These are phyloP conservation scores for Drosophila limbata DNA, from an alignment of 2,888 invertebrate species.

Conservation along the genomic window DNA sequence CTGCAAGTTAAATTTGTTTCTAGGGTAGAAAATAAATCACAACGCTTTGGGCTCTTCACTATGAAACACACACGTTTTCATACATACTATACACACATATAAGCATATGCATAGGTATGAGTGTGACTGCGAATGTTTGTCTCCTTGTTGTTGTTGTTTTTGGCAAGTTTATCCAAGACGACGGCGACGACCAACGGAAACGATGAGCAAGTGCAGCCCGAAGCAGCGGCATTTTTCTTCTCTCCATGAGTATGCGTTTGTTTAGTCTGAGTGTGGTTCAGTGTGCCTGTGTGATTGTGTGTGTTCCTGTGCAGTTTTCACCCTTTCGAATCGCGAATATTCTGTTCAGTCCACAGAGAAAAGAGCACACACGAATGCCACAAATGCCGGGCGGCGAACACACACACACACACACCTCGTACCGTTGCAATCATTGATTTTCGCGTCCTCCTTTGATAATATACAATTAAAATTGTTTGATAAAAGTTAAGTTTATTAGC, in stretches of 20 bases:
- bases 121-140: conserved; percentile 25
- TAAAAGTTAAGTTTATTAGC: conserved; percentile 21
- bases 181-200: conserved; percentile 53
- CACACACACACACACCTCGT: conserved; percentile 24
- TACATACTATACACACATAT: not conserved
- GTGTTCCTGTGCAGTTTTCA: conserved; percentile 46
- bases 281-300: conserved; percentile 16
- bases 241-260: conserved; percentile 25
- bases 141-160: conserved; percentile 46
- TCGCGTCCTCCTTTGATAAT: conserved; percentile 14
- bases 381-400: conserved; percentile 57
- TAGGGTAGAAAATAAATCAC: conserved; percentile 78
- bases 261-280: not conserved
- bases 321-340: conserved; percentile 56
- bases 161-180: conserved; percentile 60
- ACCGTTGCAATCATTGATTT: conserved; percentile 71
- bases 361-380: conserved; percentile 59
- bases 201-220: conserved; percentile 67
- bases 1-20: conserved; percentile 72
- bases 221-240: conserved; percentile 47
- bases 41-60: conserved; percentile 31
- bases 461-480: conserved; percentile 32
- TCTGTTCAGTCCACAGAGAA: conserved; percentile 34
- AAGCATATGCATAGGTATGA: conserved; percentile 3
- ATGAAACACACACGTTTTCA: conserved; percentile 17